Conservation (phyloP, 2,888 invertebrate genomes). For the Xanthorhoe spadicearia region DNA sequence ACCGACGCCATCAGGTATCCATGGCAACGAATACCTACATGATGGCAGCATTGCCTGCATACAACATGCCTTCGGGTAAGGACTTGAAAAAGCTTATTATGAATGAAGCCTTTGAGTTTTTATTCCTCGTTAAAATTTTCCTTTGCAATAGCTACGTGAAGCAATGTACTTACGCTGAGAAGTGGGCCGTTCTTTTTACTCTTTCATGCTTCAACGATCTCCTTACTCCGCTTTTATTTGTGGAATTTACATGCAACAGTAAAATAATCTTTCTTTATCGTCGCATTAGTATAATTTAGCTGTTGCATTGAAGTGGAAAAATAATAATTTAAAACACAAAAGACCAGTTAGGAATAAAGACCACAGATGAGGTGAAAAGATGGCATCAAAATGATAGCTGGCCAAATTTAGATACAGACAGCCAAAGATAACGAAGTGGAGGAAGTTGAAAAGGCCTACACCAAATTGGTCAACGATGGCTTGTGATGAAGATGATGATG, state of each 20-base stretch:
- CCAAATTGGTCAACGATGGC: too few relatives aligned
- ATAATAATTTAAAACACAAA: too few relatives aligned
- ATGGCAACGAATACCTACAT: constrained; percentile 71
- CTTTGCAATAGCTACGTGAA: constrained; percentile 29
- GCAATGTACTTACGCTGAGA: constrained; percentile 23
- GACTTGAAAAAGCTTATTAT: constrained; percentile 65
- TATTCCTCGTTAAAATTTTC: constrained; percentile 58
- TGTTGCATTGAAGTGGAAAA: constrained; percentile 7
- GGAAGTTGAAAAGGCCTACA: too few relatives aligned
- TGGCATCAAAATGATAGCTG: too few relatives aligned
- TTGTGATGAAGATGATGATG: too few relatives aligned
- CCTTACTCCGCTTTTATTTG: constrained; percentile 12
- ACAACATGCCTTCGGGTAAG: constrained; percentile 56
- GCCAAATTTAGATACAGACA: too few relatives aligned
- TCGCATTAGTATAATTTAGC: constrained; percentile 6
- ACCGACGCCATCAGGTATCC: constrained; percentile 74
- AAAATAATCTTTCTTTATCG: constrained; percentile 10
- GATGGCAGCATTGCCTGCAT: constrained; percentile 48
- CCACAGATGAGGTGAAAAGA: too few relatives aligned
- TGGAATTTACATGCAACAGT: constrained; percentile 14
- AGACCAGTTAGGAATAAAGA: too few relatives aligned
- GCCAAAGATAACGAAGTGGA: too few relatives aligned
- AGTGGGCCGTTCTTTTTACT: constrained; percentile 26
- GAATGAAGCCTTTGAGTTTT: constrained; percentile 58
- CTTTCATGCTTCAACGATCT: constrained; percentile 20